These are phyloP conservation scores for Sinotaia quadrata DNA, from an alignment of 2,888 invertebrate genomes.

Conservation along the genomic window DNA sequence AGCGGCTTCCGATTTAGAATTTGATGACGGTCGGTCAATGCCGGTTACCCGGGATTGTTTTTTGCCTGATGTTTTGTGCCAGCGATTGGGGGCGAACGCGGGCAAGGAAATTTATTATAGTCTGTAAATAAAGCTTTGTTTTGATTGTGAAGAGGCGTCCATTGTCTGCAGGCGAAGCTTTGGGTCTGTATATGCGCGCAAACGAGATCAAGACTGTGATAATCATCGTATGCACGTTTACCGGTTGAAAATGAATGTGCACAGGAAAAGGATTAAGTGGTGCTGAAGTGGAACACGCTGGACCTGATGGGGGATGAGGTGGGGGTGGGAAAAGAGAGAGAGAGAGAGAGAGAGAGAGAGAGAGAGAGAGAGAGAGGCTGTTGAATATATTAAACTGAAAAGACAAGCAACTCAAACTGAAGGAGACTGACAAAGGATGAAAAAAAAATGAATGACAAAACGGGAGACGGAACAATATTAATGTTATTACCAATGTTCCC, in stretches of 20 bases:
- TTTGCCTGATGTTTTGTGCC: background rate
- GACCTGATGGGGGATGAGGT: background rate
- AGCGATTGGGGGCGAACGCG: constrained; percentile 1
- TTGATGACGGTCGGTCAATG: background rate
- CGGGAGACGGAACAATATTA: too few species aligned
- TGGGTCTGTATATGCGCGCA: background rate
- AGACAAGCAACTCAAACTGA: too few species aligned
- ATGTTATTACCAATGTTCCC: too few species aligned
- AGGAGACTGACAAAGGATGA: too few species aligned
- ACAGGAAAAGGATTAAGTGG: background rate
- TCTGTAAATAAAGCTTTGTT: background rate
- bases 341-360: too few species aligned
- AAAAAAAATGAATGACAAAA: too few species aligned
- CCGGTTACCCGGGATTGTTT: background rate
- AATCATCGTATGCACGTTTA: background rate
- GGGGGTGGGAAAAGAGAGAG: background rate
- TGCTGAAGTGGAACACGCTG: background rate
- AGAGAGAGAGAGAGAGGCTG: too few species aligned
- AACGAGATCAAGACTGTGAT: background rate
- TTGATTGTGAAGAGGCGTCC: background rate
- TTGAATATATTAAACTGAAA: too few species aligned
- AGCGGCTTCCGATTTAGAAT: constrained; percentile 14
- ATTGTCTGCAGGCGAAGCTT: background rate
- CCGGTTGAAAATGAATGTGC: background rate
- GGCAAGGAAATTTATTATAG: background rate